phyloP scores from a whole-genome alignment of 2,797 vertebrate species.

The Anguilla megastoma region DNA sequence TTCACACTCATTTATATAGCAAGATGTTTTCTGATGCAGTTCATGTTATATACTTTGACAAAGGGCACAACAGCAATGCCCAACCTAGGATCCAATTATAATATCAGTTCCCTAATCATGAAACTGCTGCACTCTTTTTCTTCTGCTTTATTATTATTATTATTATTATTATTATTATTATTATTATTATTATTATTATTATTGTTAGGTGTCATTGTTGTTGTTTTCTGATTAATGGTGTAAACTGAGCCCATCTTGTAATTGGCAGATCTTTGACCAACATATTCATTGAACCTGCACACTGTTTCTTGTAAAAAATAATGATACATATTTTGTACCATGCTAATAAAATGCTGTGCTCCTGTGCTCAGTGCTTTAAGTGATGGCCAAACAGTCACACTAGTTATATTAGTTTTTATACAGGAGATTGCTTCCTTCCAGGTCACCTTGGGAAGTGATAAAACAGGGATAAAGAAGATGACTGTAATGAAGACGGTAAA shows the following conservation, averaged over 20 bases:
- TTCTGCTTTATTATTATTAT: too few relatives aligned
- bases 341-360: not conserved
- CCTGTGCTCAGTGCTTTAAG: not conserved
- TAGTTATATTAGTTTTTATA: not conserved
- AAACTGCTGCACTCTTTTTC: too few relatives aligned
- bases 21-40: not conserved
- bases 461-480: not conserved
- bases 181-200: not conserved
- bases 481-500: not conserved
- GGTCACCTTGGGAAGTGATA: conserved; percentile 9
- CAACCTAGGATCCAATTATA: not conserved
- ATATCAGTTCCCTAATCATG: too few relatives aligned
- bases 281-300: not conserved
- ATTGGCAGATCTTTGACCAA: not conserved
- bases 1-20: too few relatives aligned
- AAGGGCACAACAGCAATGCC: not conserved
- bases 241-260: not conserved
- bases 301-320: not conserved
- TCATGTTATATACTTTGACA: not conserved
- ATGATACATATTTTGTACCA: not conserved
- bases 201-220: not conserved
- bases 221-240: too few relatives aligned
- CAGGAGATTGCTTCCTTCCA: not conserved
- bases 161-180: too few relatives aligned
- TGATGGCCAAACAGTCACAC: not conserved